Evolutionary conservation across 2,888 invertebrate species (phyloP).

Genomic region (Sturmia bella): DNA sequence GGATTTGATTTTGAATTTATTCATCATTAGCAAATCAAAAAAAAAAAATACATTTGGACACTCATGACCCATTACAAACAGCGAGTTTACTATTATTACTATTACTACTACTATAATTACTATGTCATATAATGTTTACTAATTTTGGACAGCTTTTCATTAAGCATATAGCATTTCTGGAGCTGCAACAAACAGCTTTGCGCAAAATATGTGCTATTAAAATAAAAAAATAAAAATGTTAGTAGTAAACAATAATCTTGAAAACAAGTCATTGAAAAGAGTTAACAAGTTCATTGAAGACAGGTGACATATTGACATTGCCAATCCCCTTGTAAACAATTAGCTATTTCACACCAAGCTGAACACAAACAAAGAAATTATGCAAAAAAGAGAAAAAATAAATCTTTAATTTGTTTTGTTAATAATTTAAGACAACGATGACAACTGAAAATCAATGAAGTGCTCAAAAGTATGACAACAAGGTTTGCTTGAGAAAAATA

Average conservation of each 20-base stretch:
- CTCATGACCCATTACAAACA: too few species aligned
- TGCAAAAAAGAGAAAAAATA: not conserved
- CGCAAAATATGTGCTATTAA: too few species aligned
- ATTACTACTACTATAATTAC: too few species aligned
- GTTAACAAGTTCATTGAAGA: constrained; percentile 61
- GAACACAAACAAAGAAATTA: constrained; percentile 30
- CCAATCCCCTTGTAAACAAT: constrained; percentile 36
- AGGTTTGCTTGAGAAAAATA: constrained; percentile 8
- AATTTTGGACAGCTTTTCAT: too few species aligned
- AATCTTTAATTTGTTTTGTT: not conserved
- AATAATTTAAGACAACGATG: constrained; percentile 3
- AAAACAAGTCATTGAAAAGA: constrained; percentile 43
- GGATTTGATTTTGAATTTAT: too few species aligned
- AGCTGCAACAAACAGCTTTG: too few species aligned
- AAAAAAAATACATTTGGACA: too few species aligned
- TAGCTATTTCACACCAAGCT: constrained; percentile 40
- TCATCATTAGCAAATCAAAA: too few species aligned
- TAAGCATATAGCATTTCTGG: too few species aligned
- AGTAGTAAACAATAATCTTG: constrained; percentile 9
- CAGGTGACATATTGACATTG: constrained; percentile 61
- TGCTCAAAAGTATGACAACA: constrained; percentile 25
- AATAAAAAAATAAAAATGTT: not conserved
- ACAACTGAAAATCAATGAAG: constrained; percentile 41
- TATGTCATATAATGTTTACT: too few species aligned
- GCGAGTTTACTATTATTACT: too few species aligned